Base-by-base conservation (phyloP, 2,797 vertebrate species). In the Pangasius sanitwongsei region DNA sequence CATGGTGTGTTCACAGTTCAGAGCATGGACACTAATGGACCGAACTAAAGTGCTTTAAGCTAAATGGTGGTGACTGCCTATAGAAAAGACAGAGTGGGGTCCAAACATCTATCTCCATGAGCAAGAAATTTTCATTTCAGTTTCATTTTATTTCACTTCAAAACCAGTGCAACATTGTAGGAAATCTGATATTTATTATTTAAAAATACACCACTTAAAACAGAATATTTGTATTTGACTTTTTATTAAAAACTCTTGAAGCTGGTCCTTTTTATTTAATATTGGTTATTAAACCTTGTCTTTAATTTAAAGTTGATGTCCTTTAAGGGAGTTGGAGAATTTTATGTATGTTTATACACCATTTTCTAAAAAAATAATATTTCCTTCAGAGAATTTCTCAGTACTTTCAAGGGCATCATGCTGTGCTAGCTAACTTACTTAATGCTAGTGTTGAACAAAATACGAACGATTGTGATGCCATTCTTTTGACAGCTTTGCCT, bases 11-110 rank as follows among this genome's bases (percentile, higher is more conserved):
- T 83, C 34, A 82, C 31, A 82, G 80, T 61, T 82, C 57, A 63
- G 34, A 83, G 55, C 15, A 44, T 63, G 57, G 57, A 83, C 92
- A 90, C 93, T 96, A 96, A 96, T 95, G 95, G 94, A 95, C 94
- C 91, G 87, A 92, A 93, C 92, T 89, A 94, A 94, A 94, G 93
- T 95, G 94, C 93, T 93, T 94, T 95, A 94, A 94, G 93, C 94
- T 92, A 94, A 94, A 95, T 92, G 93, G 93, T 93, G 87, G 87
- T 92, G 90, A 83, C 81, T 87, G 86, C 91, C 92, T 87, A 59
- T 91, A 91, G 92, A 85, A 91, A 41, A 41, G 9, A 13, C 5
- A 44, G 77, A 34, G 7, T 23, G 53, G n/a, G 50, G 23, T 80
- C 77, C 80, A 82, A 28, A 81, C 37, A 4, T 57, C 50, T 18